Evolutionary conservation across 2,888 invertebrate genomes (phyloP).

Genomic region (Sarcophaga rosellei): DNA sequence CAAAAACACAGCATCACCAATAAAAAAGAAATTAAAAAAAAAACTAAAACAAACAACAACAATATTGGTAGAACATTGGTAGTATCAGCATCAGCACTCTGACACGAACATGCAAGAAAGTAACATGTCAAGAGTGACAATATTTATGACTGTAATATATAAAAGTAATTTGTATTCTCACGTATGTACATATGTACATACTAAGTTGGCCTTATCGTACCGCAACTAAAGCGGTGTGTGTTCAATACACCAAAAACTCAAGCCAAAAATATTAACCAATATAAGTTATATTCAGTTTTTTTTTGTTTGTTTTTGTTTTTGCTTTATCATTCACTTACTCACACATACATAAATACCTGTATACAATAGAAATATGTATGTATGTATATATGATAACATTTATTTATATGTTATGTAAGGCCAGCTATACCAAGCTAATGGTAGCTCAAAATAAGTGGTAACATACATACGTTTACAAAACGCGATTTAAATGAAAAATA

Average conservation of each 20-base stretch:
- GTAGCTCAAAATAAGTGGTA: too few relatives aligned
- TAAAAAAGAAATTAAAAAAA: slow-evolving; percentile 47
- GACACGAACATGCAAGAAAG: slow-evolving; percentile 49
- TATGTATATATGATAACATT: too few relatives aligned
- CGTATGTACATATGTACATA: neutral
- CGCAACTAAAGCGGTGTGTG: neutral
- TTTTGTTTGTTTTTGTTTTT: too few relatives aligned
- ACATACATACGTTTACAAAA: too few relatives aligned
- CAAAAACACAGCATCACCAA: slow-evolving; percentile 63
- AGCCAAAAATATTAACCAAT: neutral
- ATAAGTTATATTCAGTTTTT: neutral
- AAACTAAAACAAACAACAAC: too few relatives aligned
- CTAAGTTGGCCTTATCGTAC: neutral
- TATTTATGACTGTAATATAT: slow-evolving; percentile 65
- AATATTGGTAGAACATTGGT: too few relatives aligned
- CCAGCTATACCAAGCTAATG: too few relatives aligned
- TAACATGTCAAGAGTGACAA: slow-evolving; percentile 65
- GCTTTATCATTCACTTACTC: too few relatives aligned
- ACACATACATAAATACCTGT: too few relatives aligned
- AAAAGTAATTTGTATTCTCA: slow-evolving; percentile 32
- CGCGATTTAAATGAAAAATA: too few relatives aligned
- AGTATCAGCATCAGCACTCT: neutral
- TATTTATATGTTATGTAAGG: too few relatives aligned
- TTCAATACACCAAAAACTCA: neutral
- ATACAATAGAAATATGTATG: too few relatives aligned